These are phyloP conservation scores for Uloborus diversus DNA, from an alignment of 1,140 invertebrate genomes.

Conservation along the genomic window DNA sequence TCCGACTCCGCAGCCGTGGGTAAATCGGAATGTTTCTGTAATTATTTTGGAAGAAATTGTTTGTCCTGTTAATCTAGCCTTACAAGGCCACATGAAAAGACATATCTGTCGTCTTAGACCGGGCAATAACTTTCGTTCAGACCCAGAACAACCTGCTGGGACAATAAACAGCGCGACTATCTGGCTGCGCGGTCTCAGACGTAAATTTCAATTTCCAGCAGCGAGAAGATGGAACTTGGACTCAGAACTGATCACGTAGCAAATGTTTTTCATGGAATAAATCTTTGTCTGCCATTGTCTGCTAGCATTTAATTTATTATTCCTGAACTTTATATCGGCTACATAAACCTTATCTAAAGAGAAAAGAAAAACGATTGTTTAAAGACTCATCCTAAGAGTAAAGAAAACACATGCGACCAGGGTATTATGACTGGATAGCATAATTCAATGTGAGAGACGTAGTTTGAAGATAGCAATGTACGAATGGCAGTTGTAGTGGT, in stretches of 20 bases:
- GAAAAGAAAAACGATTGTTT: no score
- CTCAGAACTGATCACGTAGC: not conserved
- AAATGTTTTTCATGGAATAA: no score
- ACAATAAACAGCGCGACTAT: conserved; percentile 37
- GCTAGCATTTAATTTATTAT: no score
- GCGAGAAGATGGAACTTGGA: not conserved
- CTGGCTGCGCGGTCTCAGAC: not conserved
- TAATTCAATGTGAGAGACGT: no score
- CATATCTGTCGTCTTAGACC: conserved; percentile 2
- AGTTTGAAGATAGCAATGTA: no score
- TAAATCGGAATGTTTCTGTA: not conserved
- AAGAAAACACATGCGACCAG: no score
- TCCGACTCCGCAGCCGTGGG: not conserved
- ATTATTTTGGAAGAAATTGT: conserved; percentile 21
- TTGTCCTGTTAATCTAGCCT: conserved; percentile 28
- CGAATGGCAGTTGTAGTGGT: no score
- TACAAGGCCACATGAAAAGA: conserved; percentile 7
- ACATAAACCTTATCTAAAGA: no score
- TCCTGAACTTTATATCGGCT: no score
- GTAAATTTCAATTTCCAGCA: conserved; percentile 41
- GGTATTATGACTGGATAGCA: no score
- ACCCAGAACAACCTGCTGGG: conserved; percentile 1
- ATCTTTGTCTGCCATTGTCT: no score
- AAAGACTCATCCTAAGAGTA: no score
- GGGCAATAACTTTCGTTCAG: conserved; percentile 3